Evolutionary conservation across 1,140 invertebrate species (phyloP).

Genomic region (Hypsibius dujardini): DNA sequence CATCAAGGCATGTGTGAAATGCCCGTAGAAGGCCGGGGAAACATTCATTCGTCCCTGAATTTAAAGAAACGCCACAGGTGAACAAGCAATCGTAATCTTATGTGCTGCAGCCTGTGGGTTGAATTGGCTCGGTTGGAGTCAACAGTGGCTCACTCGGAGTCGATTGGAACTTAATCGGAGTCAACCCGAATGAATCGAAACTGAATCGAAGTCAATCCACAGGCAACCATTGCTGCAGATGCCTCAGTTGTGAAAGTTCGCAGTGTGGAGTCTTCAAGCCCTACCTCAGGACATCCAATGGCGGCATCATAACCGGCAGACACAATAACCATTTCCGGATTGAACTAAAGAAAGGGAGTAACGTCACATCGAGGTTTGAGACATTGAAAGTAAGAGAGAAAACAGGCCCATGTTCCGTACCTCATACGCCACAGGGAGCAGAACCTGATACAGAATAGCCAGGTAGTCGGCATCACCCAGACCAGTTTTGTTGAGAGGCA

Average conservation of each 20-base stretch:
- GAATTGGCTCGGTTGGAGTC: too few relatives aligned
- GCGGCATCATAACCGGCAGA: conserved; percentile 80
- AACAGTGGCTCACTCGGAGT: too few relatives aligned
- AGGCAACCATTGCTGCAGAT: background rate
- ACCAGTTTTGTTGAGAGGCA: conserved; percentile 66
- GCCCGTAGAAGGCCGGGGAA: background rate
- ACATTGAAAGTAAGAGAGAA: conserved; percentile 7
- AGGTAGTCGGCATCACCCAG: conserved; percentile 73
- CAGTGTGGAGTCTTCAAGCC: conserved; percentile 13
- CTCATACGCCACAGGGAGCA: conserved; percentile 74
- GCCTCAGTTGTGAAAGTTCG: background rate
- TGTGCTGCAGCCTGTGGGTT: background rate
- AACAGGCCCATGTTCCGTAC: conserved; percentile 36
- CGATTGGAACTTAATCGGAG: too few relatives aligned
- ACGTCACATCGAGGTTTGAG: conserved; percentile 25
- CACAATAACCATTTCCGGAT: conserved; percentile 65
- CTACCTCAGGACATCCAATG: conserved; percentile 53
- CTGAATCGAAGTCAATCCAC: background rate
- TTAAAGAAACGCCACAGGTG: background rate
- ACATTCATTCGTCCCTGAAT: conserved; percentile 10
- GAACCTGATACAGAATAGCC: conserved; percentile 68
- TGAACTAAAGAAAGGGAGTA: conserved; percentile 43
- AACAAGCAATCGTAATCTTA: background rate
- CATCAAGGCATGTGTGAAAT: conserved; percentile 26
- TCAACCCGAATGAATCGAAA: too few relatives aligned